Percentiles rank a stretch among this genome's conserved stretches.
Evolutionary conservation across 2,888 invertebrate genomes (phyloP).

Genomic region (Omphaloscelis lunosa): DNA sequence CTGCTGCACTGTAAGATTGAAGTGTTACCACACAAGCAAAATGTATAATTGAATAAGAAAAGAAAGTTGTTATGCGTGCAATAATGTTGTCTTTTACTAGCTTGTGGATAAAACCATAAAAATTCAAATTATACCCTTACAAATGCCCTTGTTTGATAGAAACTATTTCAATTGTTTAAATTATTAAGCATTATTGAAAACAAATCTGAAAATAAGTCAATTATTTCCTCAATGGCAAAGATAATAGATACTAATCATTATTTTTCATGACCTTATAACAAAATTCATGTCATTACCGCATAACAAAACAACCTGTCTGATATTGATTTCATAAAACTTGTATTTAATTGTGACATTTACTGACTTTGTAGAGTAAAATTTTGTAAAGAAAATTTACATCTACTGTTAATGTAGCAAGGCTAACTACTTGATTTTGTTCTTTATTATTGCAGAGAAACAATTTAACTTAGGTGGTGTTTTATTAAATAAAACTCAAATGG

Average conservation of each 20-base stretch:
- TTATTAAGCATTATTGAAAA: slow-evolving; percentile 7
- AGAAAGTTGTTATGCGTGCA: slow-evolving; percentile 34
- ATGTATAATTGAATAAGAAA: slow-evolving; percentile 26
- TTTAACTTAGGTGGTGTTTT: neutral
- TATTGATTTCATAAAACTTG: neutral
- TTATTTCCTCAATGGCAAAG: slow-evolving; percentile 25
- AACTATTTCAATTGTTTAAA: slow-evolving; percentile 10
- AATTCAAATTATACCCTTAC: neutral
- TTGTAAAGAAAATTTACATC: neutral
- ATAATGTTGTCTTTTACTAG: slow-evolving; percentile 16
- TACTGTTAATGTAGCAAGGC: slow-evolving; percentile 10
- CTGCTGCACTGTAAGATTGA: neutral
- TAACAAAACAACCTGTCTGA: slow-evolving; percentile 1
- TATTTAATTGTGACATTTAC: slow-evolving; percentile 12
- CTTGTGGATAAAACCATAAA: slow-evolving; percentile 5
- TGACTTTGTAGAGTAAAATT: neutral
- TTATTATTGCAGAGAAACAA: neutral
- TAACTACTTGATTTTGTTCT: slow-evolving; percentile 5
- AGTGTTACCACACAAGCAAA: slow-evolving; percentile 1
- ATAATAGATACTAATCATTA: slow-evolving; percentile 3
- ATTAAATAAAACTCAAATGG: neutral
- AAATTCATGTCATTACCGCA: too few species aligned
- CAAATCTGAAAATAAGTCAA: slow-evolving; percentile 19
- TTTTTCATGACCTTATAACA: neutral
- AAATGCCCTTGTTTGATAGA: neutral